Evolutionary conservation across 2,797 vertebrate genomes (phyloP).

Genomic region (Paguma larvata): DNA sequence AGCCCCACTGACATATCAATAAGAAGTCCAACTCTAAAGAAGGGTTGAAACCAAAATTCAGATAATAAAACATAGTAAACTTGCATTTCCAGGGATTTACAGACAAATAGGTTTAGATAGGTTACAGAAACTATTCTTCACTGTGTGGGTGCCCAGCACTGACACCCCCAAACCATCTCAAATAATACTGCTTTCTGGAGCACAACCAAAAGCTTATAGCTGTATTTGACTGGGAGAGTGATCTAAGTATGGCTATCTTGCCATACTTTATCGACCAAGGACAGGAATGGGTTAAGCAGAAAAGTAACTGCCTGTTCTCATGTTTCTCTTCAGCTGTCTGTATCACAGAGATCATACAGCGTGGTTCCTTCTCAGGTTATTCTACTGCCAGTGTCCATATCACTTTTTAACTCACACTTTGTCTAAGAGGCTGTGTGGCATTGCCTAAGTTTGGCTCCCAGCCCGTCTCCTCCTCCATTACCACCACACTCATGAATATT

Average conservation of each 20-base stretch:
- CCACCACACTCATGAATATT: background rate
- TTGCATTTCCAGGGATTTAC: slow-evolving; percentile 26
- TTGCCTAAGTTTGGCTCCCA: background rate
- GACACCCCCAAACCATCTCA: background rate
- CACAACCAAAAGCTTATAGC: background rate
- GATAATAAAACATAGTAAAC: background rate
- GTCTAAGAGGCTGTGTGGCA: background rate
- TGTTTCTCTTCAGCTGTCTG: slow-evolving; percentile 30
- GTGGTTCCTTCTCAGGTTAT: background rate
- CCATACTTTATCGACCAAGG: background rate
- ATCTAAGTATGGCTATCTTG: background rate
- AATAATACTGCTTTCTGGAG: slow-evolving; percentile 19
- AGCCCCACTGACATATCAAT: slow-evolving; percentile 11
- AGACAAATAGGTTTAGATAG: background rate
- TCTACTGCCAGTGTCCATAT: background rate
- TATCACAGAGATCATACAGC: background rate
- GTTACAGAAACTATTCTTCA: background rate
- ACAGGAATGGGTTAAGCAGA: background rate
- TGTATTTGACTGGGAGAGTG: background rate
- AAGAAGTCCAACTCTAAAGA: slow-evolving; percentile 48
- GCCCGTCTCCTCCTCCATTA: background rate
- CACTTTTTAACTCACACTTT: slow-evolving; percentile 29
- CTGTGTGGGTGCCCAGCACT: background rate
- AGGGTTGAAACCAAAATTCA: slow-evolving; percentile 18
- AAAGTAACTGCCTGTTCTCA: background rate